Conservation (phyloP, 2,888 invertebrate species). For the Eilema griseolum region DNA sequence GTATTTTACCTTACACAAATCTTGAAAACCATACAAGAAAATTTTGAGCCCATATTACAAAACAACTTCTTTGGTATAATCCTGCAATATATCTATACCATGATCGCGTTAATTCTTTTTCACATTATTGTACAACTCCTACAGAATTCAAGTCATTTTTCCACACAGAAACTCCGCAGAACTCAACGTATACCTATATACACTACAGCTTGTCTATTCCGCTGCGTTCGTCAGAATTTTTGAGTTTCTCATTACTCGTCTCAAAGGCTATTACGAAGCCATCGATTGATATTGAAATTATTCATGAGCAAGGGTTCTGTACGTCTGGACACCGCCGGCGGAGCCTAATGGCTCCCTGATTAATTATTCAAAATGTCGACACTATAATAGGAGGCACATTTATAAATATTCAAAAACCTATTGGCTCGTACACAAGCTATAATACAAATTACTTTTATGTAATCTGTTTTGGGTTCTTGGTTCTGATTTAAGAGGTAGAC, state of each 20-base stretch:
- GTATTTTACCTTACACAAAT: too few species aligned
- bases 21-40: too few species aligned
- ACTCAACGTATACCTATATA: background rate
- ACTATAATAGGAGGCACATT: slow-evolving; percentile 75
- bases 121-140: background rate
- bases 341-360: slow-evolving; percentile 66
- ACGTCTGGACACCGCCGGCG: slow-evolving; percentile 46
- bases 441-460: slow-evolving; percentile 51
- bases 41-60: too few species aligned
- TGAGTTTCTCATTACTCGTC: slow-evolving; percentile 50
- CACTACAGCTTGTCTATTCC: background rate
- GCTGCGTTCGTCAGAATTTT: slow-evolving; percentile 34
- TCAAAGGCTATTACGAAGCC: slow-evolving; percentile 51
- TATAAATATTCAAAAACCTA: slow-evolving; percentile 80
- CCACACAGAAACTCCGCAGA: background rate
- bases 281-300: slow-evolving; percentile 62
- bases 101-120: too few species aligned
- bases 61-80: too few species aligned
- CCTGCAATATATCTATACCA: too few species aligned
- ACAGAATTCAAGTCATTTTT: background rate
- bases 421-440: slow-evolving; percentile 52
- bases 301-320: slow-evolving; percentile 60
- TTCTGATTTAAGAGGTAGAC: background rate
- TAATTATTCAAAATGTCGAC: slow-evolving; percentile 84
- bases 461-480: slow-evolving; percentile 17